Evolutionary conservation across 2,888 invertebrate genomes (phyloP), one percentile per base, ranked within the genome.

Genomic region (Campoplex nolae): DNA sequence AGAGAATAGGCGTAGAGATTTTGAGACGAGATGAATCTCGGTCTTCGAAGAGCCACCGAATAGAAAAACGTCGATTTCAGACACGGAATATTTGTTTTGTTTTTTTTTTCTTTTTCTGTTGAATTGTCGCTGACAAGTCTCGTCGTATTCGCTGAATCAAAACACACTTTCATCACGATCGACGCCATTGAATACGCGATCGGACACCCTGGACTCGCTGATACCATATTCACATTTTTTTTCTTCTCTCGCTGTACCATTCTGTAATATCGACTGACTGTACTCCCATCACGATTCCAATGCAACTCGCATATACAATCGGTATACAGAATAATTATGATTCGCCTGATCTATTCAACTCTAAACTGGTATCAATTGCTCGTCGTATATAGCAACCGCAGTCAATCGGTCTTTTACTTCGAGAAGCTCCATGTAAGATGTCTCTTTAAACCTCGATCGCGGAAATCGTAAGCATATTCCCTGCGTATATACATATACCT

Each of bases 391-490:
- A 9, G 7, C 65, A 45, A 23, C n/a, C 42, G 11, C 42, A 3
- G 42, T 45, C 11, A 68, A 45, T 68, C 68, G 42, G 23, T 23
- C 45, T 9, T 4, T 67, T 42, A 28, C 70, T n/a, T 38, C 67
- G 67, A n/a, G 35, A 38, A 38, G 67, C 67, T 67, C 38, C 38
- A n/a, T 67, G n/a, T n/a, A 45, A 23, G 45, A 45, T 45, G 70
- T 45, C 42, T 70, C 70, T 45, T 42, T 9, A 70, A 70, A 42
- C 7, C 23, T 48, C 42, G 0, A 45, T 11, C 42, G 42, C 45
- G 70, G 70, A 70, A 70, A 45, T 70, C 42, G 70, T 70, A 70
- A 68, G 42, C 4, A 23, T 23, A 68, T 42, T 42, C 23, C 23
- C 23, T n/a, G 67, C 38, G 38, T 54, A 23, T 23, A 23, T 23